Evolutionary conservation across 2,113 vertebrate genomes (phyloP), one percentile per base, ranked within the genome.

Genomic region (Thamnophis sirtalis): DNA sequence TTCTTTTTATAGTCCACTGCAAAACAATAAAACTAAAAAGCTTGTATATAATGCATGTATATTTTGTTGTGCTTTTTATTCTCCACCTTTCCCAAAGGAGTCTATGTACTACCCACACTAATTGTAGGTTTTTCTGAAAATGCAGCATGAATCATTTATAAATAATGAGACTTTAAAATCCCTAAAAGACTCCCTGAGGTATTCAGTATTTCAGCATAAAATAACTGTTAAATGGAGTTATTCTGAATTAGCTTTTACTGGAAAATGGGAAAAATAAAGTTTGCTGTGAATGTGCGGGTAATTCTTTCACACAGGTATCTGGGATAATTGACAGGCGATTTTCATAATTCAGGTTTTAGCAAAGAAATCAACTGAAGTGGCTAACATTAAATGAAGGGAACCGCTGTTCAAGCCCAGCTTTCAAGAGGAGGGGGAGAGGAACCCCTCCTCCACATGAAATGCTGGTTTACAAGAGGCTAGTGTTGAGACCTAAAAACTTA

Each of bases 81-180:
- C 97, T 95, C 95, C 88, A 97, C 97, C 97, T 97, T 97, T 98
- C 97, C 97, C 97, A 93, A 96, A 97, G 98, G 98, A 98, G 96
- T 96, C 96, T 97, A 97, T 97, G 96, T 97, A 96, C 98, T 97
- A 98, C 98, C 98, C 98, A 98, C 98, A 98, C 98, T 98, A 98
- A 98, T 98, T 98, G 98, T 98, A 98, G 98, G 97, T 98, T 98
- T 98, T 98, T 98, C 98, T 98, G 97, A 98, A 98, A 98, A 98
- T 98, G 97, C 97, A 97, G 97, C 97, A 98, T 98, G 98, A 98
- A 98, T 98, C 98, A 98, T 98, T 98, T 98, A 98, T 98, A 98
- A 98, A 98, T 98, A 98, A 98, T 98, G 97, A 98, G 98, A 97
- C 97, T 98, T 98, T 98, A 98, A 98, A 98, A 98, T 97, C 97